Percentiles rank a stretch among this genome's conserved stretches.
These are phyloP conservation scores for Sweltsa coloradensis DNA, from an alignment of 1,140 invertebrate genomes.

Conservation along the genomic window DNA sequence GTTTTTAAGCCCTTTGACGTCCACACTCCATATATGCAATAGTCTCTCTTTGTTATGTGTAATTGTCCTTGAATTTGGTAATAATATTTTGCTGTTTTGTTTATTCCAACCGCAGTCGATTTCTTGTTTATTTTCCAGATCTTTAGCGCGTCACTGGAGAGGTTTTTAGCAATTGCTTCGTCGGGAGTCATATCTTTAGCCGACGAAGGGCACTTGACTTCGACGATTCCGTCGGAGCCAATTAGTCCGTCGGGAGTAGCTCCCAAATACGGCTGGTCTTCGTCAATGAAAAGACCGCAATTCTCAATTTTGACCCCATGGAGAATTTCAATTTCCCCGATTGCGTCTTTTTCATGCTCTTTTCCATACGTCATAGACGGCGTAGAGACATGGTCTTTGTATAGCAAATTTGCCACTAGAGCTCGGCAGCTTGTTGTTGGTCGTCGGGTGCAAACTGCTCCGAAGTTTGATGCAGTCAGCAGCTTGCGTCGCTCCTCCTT, in stretches of 20 bases:
- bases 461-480: conserved; percentile 28
- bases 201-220: conserved; percentile 26
- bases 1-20: conserved; percentile 20
- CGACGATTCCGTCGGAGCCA: conserved; percentile 23
- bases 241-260: conserved; percentile 30
- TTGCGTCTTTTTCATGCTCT: conserved; percentile 21
- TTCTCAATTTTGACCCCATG: conserved; percentile 17
- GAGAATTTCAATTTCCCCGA: conserved; percentile 16
- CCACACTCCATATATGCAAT: conserved; percentile 29
- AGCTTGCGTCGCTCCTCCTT: conserved; percentile 18
- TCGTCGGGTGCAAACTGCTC: conserved; percentile 22
- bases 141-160: background rate
- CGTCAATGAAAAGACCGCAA: conserved; percentile 29
- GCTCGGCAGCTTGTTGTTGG: conserved; percentile 17
- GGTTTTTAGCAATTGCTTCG: conserved; percentile 15
- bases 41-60: conserved; percentile 21
- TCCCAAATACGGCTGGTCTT: conserved; percentile 23
- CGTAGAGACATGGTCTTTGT: conserved; percentile 10
- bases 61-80: conserved; percentile 30
- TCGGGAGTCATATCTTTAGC: conserved; percentile 15
- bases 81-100: conserved; percentile 25
- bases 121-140: conserved; percentile 1
- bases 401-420: conserved; percentile 19
- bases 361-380: conserved; percentile 17
- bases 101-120: conserved; percentile 15